phyloP scores from a whole-genome alignment of 2,797 vertebrate species.

The Sebastes oblongus region DNA sequence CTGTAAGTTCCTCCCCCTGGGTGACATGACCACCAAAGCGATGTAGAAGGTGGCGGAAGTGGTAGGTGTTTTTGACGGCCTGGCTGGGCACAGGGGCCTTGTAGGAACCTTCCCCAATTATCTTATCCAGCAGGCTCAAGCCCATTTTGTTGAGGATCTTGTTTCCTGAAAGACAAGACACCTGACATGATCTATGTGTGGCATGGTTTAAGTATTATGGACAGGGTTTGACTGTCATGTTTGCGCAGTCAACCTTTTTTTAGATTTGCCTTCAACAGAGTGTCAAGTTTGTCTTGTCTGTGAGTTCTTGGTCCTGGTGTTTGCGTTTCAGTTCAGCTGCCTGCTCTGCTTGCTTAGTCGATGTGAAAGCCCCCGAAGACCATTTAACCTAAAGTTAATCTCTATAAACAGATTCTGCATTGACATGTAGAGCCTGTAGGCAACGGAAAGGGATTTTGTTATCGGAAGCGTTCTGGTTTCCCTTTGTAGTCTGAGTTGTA shows the following conservation, averaged over 20 bases:
- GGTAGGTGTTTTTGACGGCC: constrained; percentile 59
- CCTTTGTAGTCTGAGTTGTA: too few relatives aligned
- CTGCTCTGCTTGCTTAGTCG: too few relatives aligned
- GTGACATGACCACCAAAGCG: constrained; percentile 69
- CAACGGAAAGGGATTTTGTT: too few relatives aligned
- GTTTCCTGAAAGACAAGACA: constrained; percentile 75
- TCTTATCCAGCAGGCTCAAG: constrained; percentile 71
- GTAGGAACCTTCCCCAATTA: constrained; percentile 37
- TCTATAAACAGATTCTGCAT: too few relatives aligned
- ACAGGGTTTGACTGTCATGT: neutral
- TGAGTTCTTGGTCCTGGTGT: too few relatives aligned
- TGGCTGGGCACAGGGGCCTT: constrained; percentile 47
- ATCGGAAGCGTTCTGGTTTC: too few relatives aligned
- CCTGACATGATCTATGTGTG: neutral
- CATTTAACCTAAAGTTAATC: too few relatives aligned
- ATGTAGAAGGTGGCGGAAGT: constrained; percentile 77
- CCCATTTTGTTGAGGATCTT: constrained; percentile 84
- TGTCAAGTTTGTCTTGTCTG: neutral
- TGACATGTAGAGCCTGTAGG: too few relatives aligned
- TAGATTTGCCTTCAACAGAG: neutral
- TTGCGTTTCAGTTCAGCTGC: too few relatives aligned
- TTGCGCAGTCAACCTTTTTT: neutral
- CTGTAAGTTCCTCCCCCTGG: constrained; percentile 40
- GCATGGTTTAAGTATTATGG: neutral
- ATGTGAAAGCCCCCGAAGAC: too few relatives aligned